A percentile compares a stretch with the other conserved stretches of the same genome.
These are phyloP conservation scores for Sebastes hubbsi DNA, from an alignment of 2,797 vertebrate genomes.

Conservation along the genomic window DNA sequence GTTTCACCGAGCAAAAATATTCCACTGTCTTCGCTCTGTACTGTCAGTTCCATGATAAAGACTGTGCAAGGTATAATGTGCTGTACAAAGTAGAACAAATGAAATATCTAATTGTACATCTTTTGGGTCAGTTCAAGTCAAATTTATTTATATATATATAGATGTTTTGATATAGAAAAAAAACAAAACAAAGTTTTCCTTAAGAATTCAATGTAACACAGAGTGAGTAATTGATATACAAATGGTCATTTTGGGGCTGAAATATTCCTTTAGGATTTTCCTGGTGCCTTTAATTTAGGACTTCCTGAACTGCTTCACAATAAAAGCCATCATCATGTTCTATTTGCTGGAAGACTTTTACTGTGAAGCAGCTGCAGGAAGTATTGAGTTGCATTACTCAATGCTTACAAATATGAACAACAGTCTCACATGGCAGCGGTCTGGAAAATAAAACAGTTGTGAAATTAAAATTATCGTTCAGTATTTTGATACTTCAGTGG, in stretches of 20 bases:
- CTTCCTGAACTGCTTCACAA: background rate
- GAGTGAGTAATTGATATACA: too few relatives aligned
- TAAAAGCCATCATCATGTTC: background rate
- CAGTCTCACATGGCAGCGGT: background rate
- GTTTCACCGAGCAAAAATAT: conserved; percentile 26
- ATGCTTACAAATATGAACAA: background rate
- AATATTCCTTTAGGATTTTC: background rate
- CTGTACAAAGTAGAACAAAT: background rate
- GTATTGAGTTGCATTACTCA: background rate
- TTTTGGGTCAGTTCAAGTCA: background rate
- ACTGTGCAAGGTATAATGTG: background rate
- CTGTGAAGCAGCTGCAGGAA: background rate
- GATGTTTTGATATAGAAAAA: too few relatives aligned
- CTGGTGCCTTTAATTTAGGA: background rate
- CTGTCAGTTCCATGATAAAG: background rate
- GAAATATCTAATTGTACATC: background rate
- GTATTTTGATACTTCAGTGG: background rate
- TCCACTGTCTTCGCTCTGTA: conserved; percentile 5
- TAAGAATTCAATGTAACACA: too few relatives aligned
- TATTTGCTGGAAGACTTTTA: background rate
- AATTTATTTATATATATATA: too few relatives aligned
- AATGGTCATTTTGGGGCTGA: too few relatives aligned
- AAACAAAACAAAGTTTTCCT: too few relatives aligned
- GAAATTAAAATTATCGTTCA: background rate
- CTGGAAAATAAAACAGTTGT: background rate